phyloP scores from a whole-genome alignment of 2,888 invertebrate species.

The Choreutis nemorana region DNA sequence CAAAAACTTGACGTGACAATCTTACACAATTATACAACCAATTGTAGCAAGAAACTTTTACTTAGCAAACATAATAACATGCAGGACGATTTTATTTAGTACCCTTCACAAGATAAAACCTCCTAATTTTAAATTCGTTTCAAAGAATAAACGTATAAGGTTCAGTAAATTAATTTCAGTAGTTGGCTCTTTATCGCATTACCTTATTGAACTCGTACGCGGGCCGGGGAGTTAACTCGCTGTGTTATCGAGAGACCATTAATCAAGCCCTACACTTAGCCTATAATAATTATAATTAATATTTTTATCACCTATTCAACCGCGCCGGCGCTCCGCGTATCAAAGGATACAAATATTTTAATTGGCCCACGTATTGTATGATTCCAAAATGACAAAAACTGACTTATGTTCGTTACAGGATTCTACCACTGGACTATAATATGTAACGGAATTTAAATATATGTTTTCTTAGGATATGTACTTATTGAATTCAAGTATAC shows the following conservation, averaged over 20 bases:
- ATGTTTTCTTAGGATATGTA: no score
- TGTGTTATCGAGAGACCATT: constrained; percentile 40
- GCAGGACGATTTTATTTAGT: no score
- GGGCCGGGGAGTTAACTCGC: constrained; percentile 21
- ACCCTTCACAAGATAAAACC: constrained; percentile 11
- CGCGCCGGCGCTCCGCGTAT: constrained; percentile 17
- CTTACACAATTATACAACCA: no score
- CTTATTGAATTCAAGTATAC: no score
- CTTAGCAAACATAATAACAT: no score
- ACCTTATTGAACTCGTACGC: constrained; percentile 12
- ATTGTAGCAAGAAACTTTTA: no score
- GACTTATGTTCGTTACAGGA: no score
- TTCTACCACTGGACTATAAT: no score
- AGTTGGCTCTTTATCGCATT: constrained; percentile 14
- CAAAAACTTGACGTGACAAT: no score
- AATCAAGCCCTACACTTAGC: constrained; percentile 42
- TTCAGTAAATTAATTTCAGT: constrained; percentile 1
- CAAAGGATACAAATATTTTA: not conserved
- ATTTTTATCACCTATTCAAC: constrained; percentile 49
- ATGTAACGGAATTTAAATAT: no score
- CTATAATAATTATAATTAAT: constrained; percentile 55
- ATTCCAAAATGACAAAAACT: no score
- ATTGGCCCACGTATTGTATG: no score
- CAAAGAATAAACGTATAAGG: not conserved
- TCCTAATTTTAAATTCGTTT: constrained; percentile 1